phyloP scores from a whole-genome alignment of 2,113 vertebrate species.

The Alaudala cheleensis region DNA sequence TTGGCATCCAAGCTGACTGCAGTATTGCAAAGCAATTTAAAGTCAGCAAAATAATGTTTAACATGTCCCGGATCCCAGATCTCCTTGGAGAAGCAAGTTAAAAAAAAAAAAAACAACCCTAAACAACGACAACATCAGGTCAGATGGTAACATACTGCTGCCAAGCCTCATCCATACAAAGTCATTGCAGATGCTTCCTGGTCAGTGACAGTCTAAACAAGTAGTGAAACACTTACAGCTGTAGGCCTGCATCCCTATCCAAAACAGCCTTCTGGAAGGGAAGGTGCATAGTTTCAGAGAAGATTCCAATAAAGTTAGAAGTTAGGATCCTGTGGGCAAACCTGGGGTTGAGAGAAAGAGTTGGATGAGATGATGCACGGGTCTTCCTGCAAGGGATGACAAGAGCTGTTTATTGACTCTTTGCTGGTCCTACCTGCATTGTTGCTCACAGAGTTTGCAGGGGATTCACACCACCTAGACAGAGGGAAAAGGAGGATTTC shows the following conservation, averaged over 20 bases:
- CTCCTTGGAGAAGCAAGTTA: neutral
- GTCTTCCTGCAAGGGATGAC: neutral
- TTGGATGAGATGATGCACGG: neutral
- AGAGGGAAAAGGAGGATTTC: neutral
- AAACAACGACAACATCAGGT: conserved; percentile 13
- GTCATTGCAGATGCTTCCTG: conserved; percentile 53
- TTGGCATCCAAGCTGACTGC: conserved; percentile 39
- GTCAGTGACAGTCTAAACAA: conserved; percentile 50
- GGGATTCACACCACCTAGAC: neutral
- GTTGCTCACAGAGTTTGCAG: neutral
- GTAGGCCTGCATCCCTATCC: neutral
- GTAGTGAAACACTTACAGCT: conserved; percentile 25
- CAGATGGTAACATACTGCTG: conserved; percentile 21
- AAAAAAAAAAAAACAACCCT: neutral
- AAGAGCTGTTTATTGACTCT: neutral
- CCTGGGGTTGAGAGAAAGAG: neutral
- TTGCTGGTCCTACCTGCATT: neutral
- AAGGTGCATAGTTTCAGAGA: neutral
- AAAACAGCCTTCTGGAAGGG: neutral
- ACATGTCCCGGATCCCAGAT: conserved; percentile 7
- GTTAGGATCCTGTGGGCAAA: neutral
- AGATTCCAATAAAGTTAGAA: neutral
- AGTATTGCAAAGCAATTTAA: conserved; percentile 60
- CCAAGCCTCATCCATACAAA: conserved; percentile 44
- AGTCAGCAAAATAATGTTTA: conserved; percentile 58